A percentile compares a stretch with the other conserved stretches of the same genome.
phyloP scores from a whole-genome alignment of 53 echinoderm and acorn worm species.

The Henricia sp. region DNA sequence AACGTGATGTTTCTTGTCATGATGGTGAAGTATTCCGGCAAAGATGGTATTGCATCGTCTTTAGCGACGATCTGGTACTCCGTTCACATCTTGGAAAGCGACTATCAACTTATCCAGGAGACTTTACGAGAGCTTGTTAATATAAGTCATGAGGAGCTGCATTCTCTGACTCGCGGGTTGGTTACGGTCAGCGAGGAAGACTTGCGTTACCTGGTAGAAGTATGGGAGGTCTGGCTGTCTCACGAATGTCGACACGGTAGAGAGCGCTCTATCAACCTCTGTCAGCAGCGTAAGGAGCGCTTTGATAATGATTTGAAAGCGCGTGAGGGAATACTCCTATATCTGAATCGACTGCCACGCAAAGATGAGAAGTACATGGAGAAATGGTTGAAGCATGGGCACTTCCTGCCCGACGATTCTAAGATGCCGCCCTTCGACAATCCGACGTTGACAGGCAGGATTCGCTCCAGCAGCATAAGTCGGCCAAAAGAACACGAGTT shows the following conservation, averaged over 20 bases:
- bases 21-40: slow-evolving; percentile 17
- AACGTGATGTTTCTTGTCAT: slow-evolving; percentile 62
- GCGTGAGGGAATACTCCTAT: neutral
- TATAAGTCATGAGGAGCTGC: neutral
- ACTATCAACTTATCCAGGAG: slow-evolving; percentile 35
- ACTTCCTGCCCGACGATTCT: slow-evolving; percentile 35
- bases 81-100: slow-evolving; percentile 28
- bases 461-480: too few relatives aligned
- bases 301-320: slow-evolving; percentile 5
- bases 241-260: slow-evolving; percentile 22
- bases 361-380: slow-evolving; percentile 20
- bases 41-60: neutral
- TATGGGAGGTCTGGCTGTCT: slow-evolving; percentile 57
- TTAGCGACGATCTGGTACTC: slow-evolving; percentile 61
- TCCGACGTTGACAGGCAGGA: slow-evolving; percentile 61
- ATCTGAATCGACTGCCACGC: neutral
- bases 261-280: slow-evolving; percentile 39
- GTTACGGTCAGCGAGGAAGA: slow-evolving; percentile 29
- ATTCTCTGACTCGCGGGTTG: neutral
- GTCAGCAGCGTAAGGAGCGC: slow-evolving; percentile 9
- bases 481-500: slow-evolving; percentile 43
- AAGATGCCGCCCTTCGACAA: slow-evolving; percentile 35
- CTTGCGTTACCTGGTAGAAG: slow-evolving; percentile 29
- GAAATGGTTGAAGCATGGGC: slow-evolving; percentile 46
- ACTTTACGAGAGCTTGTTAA: slow-evolving; percentile 23